Base-by-base conservation (phyloP, 2,888 invertebrate genomes). In the Tetheella fluctuosa region DNA sequence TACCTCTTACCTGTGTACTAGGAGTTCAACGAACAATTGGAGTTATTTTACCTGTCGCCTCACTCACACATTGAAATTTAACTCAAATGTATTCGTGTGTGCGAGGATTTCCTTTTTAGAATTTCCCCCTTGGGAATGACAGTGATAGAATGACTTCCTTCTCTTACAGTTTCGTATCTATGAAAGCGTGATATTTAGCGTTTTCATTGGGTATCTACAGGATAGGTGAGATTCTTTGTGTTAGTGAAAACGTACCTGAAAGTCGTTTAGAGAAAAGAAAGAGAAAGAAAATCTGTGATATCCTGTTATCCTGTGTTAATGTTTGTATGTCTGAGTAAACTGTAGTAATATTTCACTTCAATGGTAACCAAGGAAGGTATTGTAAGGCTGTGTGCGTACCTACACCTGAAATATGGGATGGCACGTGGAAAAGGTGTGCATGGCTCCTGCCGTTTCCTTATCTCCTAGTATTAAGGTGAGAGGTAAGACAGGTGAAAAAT, bases 401-500 rank as follows among this genome's bases (percentile, higher is more conserved):
- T 48, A 56, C 68, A 85, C 84, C 84, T 88, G 86, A 83, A 83
- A 79, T 48, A 59, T 63, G 52, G 57, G 62, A 70, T 78, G 71
- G 71, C 81, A 77, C 34, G 80, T 80, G 76, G 70, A 69, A 83
- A 85, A 85, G 82, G 83, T 82, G 68, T 62, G 64, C 56, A 65
- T 65, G 58, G 57, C 81, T 88, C 83, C 81, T 85, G 39, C 23
- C 13, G 42, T 55, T 62, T 83, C 65, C 81, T 93, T 68, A 69
- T 74, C 23, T 70, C 91, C 90, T 90, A 73, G 90, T 93, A 85
- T 63, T 74, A 86, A 90, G 90, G 90, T 91, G 85, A 85, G 82
- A 79, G 65, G 80, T 85, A 88, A 89, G 89, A 88, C 87, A 91
- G 89, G 91, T 92, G 83, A 88, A 88, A 87, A 86, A 81, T 84